phyloP scores from a whole-genome alignment of 2,113 vertebrate species.

The Amphiprion ocellaris region DNA sequence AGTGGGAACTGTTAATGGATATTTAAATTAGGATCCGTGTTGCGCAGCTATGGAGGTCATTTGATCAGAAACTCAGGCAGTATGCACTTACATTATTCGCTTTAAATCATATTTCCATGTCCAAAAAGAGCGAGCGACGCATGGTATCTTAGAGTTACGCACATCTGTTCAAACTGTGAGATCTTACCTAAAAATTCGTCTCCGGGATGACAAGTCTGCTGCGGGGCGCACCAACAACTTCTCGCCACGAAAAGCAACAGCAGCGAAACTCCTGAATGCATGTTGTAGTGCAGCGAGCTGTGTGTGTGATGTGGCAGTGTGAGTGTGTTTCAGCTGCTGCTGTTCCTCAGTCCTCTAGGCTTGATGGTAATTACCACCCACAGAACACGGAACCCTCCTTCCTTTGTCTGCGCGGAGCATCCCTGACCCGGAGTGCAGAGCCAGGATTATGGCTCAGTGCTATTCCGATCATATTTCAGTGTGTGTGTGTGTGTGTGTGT shows the following conservation, averaged over 20 bases:
- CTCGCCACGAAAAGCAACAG: slow-evolving; percentile 54
- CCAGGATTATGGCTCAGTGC: slow-evolving; percentile 17
- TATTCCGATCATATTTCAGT: slow-evolving; percentile 70
- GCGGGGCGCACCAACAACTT: slow-evolving; percentile 72
- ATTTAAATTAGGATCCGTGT: neutral
- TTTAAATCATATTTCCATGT: neutral
- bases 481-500: slow-evolving; percentile 22
- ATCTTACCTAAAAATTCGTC: slow-evolving; percentile 86
- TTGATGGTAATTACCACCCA: slow-evolving; percentile 55
- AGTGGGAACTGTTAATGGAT: neutral
- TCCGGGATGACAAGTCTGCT: slow-evolving; percentile 76
- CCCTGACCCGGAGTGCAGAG: slow-evolving; percentile 47
- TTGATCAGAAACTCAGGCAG: too few species aligned
- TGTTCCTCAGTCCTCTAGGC: neutral
- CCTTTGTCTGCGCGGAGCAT: slow-evolving; percentile 77
- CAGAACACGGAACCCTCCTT: slow-evolving; percentile 47
- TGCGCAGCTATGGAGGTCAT: neutral
- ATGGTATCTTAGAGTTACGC: neutral
- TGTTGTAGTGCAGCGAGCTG: slow-evolving; percentile 62
- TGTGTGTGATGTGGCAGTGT: slow-evolving; percentile 88
- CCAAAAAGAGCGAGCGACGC: neutral
- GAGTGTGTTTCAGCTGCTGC: neutral
- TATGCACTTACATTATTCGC: too few species aligned
- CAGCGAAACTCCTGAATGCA: slow-evolving; percentile 75
- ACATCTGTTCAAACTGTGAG: neutral